These are phyloP conservation scores for Olivierus martensii DNA, from an alignment of 1,140 invertebrate species.

Conservation along the genomic window DNA sequence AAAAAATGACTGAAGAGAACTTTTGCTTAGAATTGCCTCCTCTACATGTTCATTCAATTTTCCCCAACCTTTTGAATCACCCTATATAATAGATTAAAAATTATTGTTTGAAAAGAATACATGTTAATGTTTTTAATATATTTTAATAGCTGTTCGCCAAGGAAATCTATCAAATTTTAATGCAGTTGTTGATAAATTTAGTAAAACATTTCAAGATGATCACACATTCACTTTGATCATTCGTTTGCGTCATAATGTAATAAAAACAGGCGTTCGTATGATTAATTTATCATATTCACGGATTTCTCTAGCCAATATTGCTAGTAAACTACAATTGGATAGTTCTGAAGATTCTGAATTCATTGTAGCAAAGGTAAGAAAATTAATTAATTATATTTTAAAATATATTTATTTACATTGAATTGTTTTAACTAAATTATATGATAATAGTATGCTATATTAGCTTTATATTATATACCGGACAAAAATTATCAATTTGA, in stretches of 20 bases:
- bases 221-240: conserved; percentile 91
- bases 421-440: conserved; percentile 8
- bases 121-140: conserved; percentile 7
- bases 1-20: too few relatives aligned
- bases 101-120: neutral
- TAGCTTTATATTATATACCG: neutral
- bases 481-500: too few relatives aligned
- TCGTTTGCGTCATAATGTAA: conserved; percentile 92
- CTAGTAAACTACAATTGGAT: conserved; percentile 80
- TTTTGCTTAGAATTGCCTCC: too few relatives aligned
- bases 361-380: conserved; percentile 77
- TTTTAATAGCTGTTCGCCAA: conserved; percentile 61
- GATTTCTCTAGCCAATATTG: conserved; percentile 90
- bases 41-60: too few relatives aligned
- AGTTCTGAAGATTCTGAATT: conserved; percentile 97
- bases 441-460: conserved; percentile 6
- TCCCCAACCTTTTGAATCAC: too few relatives aligned
- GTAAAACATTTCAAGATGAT: conserved; percentile 67
- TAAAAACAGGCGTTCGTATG: conserved; percentile 94
- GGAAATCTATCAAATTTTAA: conserved; percentile 91
- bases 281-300: conserved; percentile 94
- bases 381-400: conserved; percentile 12
- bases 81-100: too few relatives aligned
- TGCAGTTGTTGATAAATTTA: conserved; percentile 80
- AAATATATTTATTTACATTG: too few relatives aligned